phyloP scores from a whole-genome alignment of 2,888 invertebrate genomes.

The Tipula helvola region DNA sequence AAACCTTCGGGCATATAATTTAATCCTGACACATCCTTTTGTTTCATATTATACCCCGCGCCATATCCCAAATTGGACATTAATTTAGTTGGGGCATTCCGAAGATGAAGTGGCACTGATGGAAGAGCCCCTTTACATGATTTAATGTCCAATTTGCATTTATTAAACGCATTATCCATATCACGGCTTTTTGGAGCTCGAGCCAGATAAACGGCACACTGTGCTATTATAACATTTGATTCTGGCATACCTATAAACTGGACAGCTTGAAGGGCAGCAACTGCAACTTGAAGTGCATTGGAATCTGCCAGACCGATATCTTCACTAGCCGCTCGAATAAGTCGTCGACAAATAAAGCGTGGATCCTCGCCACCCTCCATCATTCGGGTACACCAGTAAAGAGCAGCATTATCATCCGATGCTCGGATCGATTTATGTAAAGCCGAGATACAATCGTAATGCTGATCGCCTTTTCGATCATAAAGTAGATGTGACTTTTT shows the following conservation, averaged over 20 bases:
- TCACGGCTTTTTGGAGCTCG: conserved; percentile 62
- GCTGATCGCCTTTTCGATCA: conserved; percentile 68
- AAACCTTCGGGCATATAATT: conserved; percentile 57
- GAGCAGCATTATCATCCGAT: conserved; percentile 63
- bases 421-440: conserved; percentile 73
- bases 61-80: conserved; percentile 63
- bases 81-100: conserved; percentile 67
- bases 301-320: conserved; percentile 62
- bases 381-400: conserved; percentile 74
- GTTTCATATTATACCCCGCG: conserved; percentile 43
- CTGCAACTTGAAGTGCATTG: conserved; percentile 50
- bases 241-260: conserved; percentile 74
- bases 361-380: conserved; percentile 71
- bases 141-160: conserved; percentile 45
- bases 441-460: conserved; percentile 72
- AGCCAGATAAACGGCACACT: conserved; percentile 64
- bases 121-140: conserved; percentile 57
- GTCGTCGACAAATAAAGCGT: conserved; percentile 57
- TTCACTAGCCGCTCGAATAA: conserved; percentile 63
- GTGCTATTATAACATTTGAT: conserved; percentile 61
- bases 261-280: conserved; percentile 65
- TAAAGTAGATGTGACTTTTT: conserved; percentile 68
- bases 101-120: conserved; percentile 60
- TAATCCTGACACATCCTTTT: conserved; percentile 43
- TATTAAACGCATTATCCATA: conserved; percentile 37